Conservation (phyloP, 2,888 invertebrate genomes). For the Heliconius hortense region DNA sequence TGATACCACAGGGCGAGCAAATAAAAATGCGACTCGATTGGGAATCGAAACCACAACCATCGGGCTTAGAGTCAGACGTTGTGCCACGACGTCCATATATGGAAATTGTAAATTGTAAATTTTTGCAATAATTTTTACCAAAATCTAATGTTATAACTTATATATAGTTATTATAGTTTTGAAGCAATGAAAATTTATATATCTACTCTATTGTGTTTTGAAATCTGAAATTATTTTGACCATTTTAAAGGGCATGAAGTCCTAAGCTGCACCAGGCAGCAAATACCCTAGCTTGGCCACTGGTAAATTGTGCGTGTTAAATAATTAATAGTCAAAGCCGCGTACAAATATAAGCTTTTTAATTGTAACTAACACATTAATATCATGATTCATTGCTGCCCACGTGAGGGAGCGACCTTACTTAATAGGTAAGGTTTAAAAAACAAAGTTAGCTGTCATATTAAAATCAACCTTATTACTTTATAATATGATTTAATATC, state of each 20-base stretch:
- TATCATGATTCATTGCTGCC: slow-evolving; percentile 29
- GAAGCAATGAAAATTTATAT: no score
- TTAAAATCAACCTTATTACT: not conserved
- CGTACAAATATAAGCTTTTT: slow-evolving; percentile 6
- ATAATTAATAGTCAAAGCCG: not conserved
- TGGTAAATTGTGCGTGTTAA: not conserved
- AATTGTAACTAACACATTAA: slow-evolving; percentile 14
- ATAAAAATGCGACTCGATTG: no score
- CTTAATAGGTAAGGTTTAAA: slow-evolving; percentile 32
- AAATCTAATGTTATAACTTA: no score
- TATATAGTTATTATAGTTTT: no score
- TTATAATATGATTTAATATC: not conserved
- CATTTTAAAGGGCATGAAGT: no score
- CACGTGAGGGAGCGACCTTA: slow-evolving; percentile 34
- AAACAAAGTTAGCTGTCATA: not conserved
- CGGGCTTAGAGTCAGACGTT: not conserved
- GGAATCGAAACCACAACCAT: not conserved
- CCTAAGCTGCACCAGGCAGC: no score
- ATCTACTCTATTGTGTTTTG: no score
- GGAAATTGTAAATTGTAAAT: no score
- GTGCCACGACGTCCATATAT: not conserved
- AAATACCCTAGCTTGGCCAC: no score
- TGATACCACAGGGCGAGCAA: not conserved
- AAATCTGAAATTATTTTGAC: no score
- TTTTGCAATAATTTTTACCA: no score